Conservation (phyloP, 1,140 invertebrate genomes). For the Heliconius hewitsoni region DNA sequence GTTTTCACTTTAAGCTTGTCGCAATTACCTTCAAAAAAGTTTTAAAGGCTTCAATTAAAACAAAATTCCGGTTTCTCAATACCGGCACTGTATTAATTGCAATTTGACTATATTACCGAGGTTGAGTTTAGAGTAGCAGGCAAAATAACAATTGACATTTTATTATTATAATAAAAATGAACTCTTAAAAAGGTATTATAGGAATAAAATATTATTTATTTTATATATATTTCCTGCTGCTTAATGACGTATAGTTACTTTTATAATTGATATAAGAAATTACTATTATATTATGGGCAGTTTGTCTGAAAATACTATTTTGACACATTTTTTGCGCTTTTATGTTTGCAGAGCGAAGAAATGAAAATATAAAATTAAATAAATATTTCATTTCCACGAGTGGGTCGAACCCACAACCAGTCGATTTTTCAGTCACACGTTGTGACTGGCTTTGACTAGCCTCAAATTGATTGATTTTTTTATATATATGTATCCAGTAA, state of each 20-base stretch:
- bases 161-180: slow-evolving; percentile 13
- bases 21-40: slow-evolving; percentile 64
- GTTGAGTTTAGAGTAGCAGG: slow-evolving; percentile 21
- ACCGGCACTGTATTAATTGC: slow-evolving; percentile 38
- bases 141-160: slow-evolving; percentile 19
- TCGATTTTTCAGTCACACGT: too few species aligned
- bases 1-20: slow-evolving; percentile 67
- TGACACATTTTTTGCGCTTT: too few species aligned
- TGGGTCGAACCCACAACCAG: too few species aligned
- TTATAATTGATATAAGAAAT: background rate
- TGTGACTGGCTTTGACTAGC: too few species aligned
- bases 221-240: background rate
- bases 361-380: too few species aligned
- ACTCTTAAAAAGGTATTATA: background rate
- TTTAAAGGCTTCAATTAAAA: slow-evolving; percentile 69
- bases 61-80: slow-evolving; percentile 63
- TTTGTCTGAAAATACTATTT: background rate
- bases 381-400: too few species aligned
- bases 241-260: background rate
- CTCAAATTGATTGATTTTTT: too few species aligned
- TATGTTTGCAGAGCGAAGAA: too few species aligned
- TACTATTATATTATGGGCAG: background rate
- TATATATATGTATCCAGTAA: too few species aligned
- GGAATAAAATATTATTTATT: slow-evolving; percentile 5
- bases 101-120: slow-evolving; percentile 24